Evolutionary conservation across 2,797 vertebrate species (phyloP), one percentile per base, ranked within the genome.

Genomic region (Geotria australis): DNA sequence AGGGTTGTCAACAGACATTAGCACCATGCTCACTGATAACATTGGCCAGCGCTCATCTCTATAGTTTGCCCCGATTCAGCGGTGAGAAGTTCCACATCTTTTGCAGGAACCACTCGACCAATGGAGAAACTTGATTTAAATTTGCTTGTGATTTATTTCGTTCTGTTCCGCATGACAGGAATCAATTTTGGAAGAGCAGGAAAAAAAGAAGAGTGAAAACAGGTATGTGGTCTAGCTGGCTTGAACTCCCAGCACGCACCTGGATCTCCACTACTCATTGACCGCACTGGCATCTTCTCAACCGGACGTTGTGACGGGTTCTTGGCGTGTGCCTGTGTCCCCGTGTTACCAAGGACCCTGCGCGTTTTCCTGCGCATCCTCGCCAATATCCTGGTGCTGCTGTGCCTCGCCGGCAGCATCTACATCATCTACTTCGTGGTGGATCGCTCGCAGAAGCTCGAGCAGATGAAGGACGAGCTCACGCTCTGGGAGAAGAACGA

Each of bases 351-450:
- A 57, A 96, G 91, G 61, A 84, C 77, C 0, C 83, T 96, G 59
- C 74, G 88, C 48, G 73, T 96, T 71, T 83, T 80, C 60, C 75
- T 98, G 60, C 70, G 91, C 58, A 78, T 89, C 61, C 66, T 93
- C 10, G 91, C 91, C 62, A 96, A 95, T 63, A 78, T 94, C 62
- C 73, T 98, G 46, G 91, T 96, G 51, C 78, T 98, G 9, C 74
- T 98, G 9, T 95, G 82, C 0, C 74, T 98, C 45, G 83, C 89
- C 1, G 89, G 91, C 12, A 98, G 91, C 66, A 98, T 96, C 67
- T 98, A 85, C 64, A 88, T 98, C 68, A 98, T 98, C 69, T 98
- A 95, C 65, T 93, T 98, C 61, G 89, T 96, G 1, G 91, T 98
- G 64, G 91, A 93, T 60, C 79, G 91, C 61, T 95, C 91, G 55